Conservation (phyloP, 2,797 vertebrate genomes). For the Hapalemur alaotrensis region DNA sequence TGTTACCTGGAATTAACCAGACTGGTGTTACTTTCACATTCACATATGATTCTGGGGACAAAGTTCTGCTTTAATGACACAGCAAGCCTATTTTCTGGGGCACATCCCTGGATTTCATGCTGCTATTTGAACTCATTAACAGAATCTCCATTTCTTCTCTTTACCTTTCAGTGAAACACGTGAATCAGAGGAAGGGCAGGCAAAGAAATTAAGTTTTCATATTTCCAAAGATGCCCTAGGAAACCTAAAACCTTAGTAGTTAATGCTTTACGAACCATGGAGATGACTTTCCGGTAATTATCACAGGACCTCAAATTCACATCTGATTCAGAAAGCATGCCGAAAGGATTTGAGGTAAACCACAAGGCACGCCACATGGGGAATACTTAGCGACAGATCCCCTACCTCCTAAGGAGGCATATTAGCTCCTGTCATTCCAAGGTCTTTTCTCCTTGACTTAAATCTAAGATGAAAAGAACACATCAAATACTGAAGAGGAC, state of each 20-base stretch:
- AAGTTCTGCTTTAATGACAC: neutral
- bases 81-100: neutral
- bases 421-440: neutral
- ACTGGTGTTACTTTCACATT: neutral
- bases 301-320: constrained; percentile 6
- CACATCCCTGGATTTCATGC: neutral
- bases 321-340: neutral
- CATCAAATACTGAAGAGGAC: neutral
- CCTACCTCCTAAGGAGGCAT: neutral
- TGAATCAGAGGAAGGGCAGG: neutral
- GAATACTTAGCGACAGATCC: neutral
- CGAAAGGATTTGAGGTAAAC: neutral
- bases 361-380: neutral
- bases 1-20: neutral
- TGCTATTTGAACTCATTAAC: neutral
- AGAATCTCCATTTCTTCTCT: neutral
- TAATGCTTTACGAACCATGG: neutral
- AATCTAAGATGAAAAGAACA: neutral
- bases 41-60: neutral
- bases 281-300: constrained; percentile 2
- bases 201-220: neutral
- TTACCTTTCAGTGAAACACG: neutral
- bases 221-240: neutral
- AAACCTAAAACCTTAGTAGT: neutral
- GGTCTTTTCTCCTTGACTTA: constrained; percentile 23